phyloP scores from a whole-genome alignment of 2,797 vertebrate species.

The Coluber constrictor region DNA sequence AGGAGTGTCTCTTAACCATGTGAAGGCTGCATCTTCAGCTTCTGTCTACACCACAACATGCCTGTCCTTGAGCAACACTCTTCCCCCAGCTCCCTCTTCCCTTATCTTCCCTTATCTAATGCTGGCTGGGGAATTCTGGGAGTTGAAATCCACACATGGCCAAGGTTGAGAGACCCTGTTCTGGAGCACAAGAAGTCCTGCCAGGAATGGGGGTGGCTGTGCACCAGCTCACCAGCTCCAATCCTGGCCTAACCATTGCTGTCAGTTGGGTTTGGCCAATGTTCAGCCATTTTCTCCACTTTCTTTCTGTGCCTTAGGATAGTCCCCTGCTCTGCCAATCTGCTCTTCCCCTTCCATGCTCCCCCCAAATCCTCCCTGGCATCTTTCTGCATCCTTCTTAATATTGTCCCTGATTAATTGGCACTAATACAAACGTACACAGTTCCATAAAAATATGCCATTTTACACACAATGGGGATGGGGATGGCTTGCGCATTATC shows the following conservation, averaged over 20 bases:
- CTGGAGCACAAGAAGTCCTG: too few relatives aligned
- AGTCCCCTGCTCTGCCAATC: background rate
- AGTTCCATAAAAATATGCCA: constrained; percentile 71
- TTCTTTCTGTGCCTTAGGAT: background rate
- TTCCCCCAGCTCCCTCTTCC: background rate
- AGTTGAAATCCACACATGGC: background rate
- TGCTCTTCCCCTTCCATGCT: constrained; percentile 37
- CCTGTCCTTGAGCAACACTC: background rate
- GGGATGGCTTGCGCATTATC: constrained; percentile 64
- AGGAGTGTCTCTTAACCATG: background rate
- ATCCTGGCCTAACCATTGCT: background rate
- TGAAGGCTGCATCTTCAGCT: background rate
- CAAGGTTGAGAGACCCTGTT: background rate
- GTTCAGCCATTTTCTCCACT: background rate
- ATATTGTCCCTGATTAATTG: constrained; percentile 69
- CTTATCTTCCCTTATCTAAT: background rate
- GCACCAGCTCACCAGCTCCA: background rate
- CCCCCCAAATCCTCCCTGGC: background rate
- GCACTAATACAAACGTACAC: constrained; percentile 69
- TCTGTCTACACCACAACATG: too few relatives aligned
- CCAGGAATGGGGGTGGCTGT: background rate
- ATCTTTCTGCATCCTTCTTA: constrained; percentile 39
- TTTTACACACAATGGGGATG: constrained; percentile 59
- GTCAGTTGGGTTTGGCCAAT: background rate
- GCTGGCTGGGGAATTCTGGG: background rate